Conservation (phyloP, 2,888 invertebrate genomes). For the Dinocampus coccinellae region DNA sequence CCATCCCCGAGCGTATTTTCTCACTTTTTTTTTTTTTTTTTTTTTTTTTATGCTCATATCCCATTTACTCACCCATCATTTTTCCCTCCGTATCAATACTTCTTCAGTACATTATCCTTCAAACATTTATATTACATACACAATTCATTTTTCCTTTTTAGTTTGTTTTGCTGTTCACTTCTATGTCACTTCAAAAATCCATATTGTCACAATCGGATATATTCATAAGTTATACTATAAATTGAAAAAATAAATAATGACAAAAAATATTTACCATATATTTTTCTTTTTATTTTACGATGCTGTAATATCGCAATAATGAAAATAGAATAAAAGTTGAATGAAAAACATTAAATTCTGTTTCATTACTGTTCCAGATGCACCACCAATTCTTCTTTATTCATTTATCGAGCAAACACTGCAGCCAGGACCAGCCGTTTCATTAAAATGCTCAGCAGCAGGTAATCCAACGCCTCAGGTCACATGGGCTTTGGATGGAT, state of each 20-base stretch:
- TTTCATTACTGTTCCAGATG: slow-evolving; percentile 71
- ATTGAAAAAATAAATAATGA: too few relatives aligned
- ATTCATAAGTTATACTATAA: too few relatives aligned
- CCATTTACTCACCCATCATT: slow-evolving; percentile 2
- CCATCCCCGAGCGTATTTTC: slow-evolving; percentile 10
- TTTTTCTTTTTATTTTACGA: too few relatives aligned
- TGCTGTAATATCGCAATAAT: too few relatives aligned
- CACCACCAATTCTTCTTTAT: slow-evolving; percentile 80
- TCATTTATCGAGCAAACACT: slow-evolving; percentile 84
- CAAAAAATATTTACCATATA: too few relatives aligned
- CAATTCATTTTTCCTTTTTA: slow-evolving; percentile 13
- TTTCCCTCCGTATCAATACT: not conserved
- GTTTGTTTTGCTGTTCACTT: slow-evolving; percentile 28
- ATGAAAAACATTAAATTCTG: slow-evolving; percentile 33
- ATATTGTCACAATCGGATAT: not conserved
- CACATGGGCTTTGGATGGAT: slow-evolving; percentile 82
- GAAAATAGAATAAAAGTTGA: not conserved
- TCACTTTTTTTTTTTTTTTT: not conserved
- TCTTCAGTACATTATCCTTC: slow-evolving; percentile 7
- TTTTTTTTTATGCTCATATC: not conserved
- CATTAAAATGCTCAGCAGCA: slow-evolving; percentile 81
- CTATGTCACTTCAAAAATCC: not conserved
- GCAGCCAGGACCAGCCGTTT: slow-evolving; percentile 83
- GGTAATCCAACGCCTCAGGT: slow-evolving; percentile 85
- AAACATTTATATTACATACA: slow-evolving; percentile 17